Base-by-base conservation (phyloP, 2,797 vertebrate species). In the Manis crassicaudata region DNA sequence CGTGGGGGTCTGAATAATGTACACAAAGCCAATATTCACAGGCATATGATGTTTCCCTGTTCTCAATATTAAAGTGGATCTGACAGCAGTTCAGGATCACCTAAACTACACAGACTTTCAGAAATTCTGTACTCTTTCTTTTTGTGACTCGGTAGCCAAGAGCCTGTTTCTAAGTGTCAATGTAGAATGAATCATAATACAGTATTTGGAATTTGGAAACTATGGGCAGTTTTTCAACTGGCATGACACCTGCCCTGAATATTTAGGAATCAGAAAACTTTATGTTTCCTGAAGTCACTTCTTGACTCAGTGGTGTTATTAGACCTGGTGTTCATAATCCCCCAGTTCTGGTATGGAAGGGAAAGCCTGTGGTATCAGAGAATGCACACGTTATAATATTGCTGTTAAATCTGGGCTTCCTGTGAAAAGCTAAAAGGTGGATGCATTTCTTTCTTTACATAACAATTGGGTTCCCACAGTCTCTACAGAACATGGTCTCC, bases 231-330 rank as follows among this genome's bases (percentile, higher is more conserved):
- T 97, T 32, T 88, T 76, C 73, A 65, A 23, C 67, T 92, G 88
- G 52, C 18, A 68, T 0, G 6, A 62, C 25, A 50, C 20, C 56
- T 0, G 6, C 94, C 20, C 85, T 79, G 70, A 1, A 29, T 60
- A 63, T 11, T 3, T 21, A 82, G 52, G 62, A n/a, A 82, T 32
- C 37, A 7, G 32, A 73, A 79, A 43, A 73, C 16, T 67, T 54
- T 65, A 25, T 13, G 76, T 43, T 95, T 96, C 0, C 0, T 23
- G 62, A 86, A 43, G 56, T 14, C 50, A 56, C 25, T 35, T 96
- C 95, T 95, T 94, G 93, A 96, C 1, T 58, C 27, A 76, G 27
- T 5, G 73, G 94, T 29, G 73, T 92, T 7, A 67, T 65, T 90
- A 97, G 80, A 96, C 89, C n/a, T 65, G 23, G 10, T 81, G 54